Evolutionary conservation across 2,113 vertebrate genomes (phyloP).

Genomic region (Axis porcinus): DNA sequence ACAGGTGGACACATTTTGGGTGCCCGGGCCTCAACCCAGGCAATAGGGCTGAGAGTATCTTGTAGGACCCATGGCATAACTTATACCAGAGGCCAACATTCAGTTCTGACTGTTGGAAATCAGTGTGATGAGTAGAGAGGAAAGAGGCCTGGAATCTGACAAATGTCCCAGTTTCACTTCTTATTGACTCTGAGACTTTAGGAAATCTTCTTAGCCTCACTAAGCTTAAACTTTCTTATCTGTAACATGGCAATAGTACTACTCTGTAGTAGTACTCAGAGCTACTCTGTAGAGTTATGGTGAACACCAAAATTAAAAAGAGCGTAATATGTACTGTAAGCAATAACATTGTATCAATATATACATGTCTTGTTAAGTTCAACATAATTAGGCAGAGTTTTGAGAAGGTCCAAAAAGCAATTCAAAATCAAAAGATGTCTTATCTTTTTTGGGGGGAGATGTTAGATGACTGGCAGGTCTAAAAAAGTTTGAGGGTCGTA

Average conservation of each 20-base stretch:
- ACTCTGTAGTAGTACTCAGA: too few relatives aligned
- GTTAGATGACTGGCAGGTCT: not conserved
- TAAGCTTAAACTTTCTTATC: not conserved
- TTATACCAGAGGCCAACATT: not conserved
- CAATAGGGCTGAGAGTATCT: not conserved
- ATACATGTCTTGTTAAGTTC: not conserved
- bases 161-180: not conserved
- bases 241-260: not conserved
- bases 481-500: not conserved
- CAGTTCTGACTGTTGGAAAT: not conserved
- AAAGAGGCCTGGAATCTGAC: not conserved
- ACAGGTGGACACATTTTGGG: not conserved
- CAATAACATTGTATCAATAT: not conserved
- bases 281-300: not conserved
- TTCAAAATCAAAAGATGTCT: not conserved
- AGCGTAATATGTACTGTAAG: not conserved
- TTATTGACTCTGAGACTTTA: not conserved
- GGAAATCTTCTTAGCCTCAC: not conserved
- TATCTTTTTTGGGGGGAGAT: not conserved
- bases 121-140: not conserved
- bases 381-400: not conserved
- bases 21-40: not conserved
- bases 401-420: not conserved
- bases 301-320: not conserved
- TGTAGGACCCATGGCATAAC: accelerated